These are phyloP conservation scores for Sebastes alutus DNA, from an alignment of 2,797 vertebrate species.

Conservation along the genomic window DNA sequence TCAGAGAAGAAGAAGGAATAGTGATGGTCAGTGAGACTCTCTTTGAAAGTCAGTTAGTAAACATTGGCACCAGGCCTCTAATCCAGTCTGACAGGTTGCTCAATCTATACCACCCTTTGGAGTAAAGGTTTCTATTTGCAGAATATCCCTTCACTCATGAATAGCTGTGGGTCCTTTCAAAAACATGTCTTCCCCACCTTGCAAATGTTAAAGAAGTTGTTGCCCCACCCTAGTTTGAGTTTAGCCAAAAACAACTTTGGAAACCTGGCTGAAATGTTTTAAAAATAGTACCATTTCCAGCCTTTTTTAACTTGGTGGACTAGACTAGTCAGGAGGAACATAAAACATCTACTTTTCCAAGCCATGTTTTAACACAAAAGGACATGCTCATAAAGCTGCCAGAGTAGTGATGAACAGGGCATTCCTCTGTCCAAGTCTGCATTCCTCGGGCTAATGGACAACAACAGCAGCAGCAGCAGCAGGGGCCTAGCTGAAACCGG, in stretches of 20 bases:
- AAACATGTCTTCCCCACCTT: constrained; percentile 43
- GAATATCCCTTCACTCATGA: constrained; percentile 16
- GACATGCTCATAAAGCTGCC: constrained; percentile 82
- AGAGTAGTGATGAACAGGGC: constrained; percentile 75
- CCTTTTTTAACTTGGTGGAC: not conserved
- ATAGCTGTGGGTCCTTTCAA: constrained; percentile 27
- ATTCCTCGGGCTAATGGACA: constrained; percentile 82
- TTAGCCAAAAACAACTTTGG: constrained; percentile 49
- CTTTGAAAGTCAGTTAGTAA: not conserved
- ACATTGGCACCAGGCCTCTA: not conserved
- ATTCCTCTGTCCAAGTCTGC: constrained; percentile 79
- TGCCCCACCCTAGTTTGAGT: constrained; percentile 66
- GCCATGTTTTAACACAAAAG: constrained; percentile 71
- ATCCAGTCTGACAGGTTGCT: constrained; percentile 33
- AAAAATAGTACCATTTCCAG: not conserved
- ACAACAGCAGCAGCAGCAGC: constrained; percentile 68
- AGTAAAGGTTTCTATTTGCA: constrained; percentile 35
- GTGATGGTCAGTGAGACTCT: constrained; percentile 1
- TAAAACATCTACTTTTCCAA: constrained; percentile 42
- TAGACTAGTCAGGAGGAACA: constrained; percentile 9
- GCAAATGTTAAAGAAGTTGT: constrained; percentile 35
- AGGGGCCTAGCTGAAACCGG: constrained; percentile 46
- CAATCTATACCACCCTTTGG: constrained; percentile 7
- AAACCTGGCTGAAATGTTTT: constrained; percentile 40
- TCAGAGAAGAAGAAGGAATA: not conserved